Percentiles rank a stretch among this genome's conserved stretches.
These are phyloP conservation scores for Mythimna pallens DNA, from an alignment of 2,888 invertebrate species.

Conservation along the genomic window DNA sequence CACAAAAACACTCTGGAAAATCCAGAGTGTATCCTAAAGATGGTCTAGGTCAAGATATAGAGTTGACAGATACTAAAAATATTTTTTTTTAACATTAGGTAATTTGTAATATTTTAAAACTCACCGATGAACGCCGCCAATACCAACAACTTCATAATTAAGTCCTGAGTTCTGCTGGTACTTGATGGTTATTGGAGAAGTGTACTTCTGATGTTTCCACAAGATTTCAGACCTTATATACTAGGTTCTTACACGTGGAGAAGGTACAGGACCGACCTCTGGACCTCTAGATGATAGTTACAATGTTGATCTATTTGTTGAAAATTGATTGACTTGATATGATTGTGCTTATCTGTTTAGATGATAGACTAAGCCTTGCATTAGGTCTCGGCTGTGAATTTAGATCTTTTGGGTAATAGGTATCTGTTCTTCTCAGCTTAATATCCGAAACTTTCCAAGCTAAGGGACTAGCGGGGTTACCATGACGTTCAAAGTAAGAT, in stretches of 20 bases:
- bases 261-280: slow-evolving; percentile 50
- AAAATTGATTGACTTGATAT: slow-evolving; percentile 36
- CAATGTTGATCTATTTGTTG: slow-evolving; percentile 61
- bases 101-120: slow-evolving; percentile 53
- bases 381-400: not conserved
- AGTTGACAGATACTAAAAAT: too few relatives aligned
- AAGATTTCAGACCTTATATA: slow-evolving; percentile 77
- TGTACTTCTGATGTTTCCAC: slow-evolving; percentile 74
- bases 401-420: not conserved
- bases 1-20: not conserved
- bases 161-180: slow-evolving; percentile 60
- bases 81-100: too few relatives aligned
- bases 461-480: too few relatives aligned
- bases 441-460: too few relatives aligned
- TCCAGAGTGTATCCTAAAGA: not conserved
- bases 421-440: too few relatives aligned
- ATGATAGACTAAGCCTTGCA: slow-evolving; percentile 25
- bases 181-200: slow-evolving; percentile 74
- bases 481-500: too few relatives aligned
- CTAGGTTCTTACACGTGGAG: slow-evolving; percentile 72
- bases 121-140: slow-evolving; percentile 86
- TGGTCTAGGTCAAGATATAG: not conserved
- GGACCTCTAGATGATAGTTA: slow-evolving; percentile 61
- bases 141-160: slow-evolving; percentile 82
- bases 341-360: slow-evolving; percentile 33